Base-by-base conservation (phyloP, 2,113 vertebrate species). In the Hemibagrus wyckioides region DNA sequence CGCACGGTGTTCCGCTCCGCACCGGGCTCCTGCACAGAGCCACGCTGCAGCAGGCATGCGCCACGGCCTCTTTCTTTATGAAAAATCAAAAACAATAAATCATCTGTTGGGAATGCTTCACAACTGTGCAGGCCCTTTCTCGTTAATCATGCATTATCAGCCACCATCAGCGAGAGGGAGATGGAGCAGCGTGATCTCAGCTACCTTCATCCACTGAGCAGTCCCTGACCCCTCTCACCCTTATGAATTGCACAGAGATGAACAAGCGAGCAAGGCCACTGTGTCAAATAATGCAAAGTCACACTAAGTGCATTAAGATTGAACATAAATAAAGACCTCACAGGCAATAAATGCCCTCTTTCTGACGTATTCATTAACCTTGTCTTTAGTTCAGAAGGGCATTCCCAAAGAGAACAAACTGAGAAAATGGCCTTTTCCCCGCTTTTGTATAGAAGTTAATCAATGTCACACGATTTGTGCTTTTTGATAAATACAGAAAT, bases 81-180 rank as follows among this genome's bases (percentile, higher is more conserved):
- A 87, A 89, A 86, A 92, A 90, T 85, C 91, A 81, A 90, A 95
- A 96, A 95, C 94, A 96, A 97, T 97, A 96, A 97, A 96, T 97
- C 95, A 96, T 93, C 94, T 92, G 92, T 94, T 93, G 94, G 94
- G 94, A 94, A 96, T 94, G 92, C 94, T 95, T 94, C 93, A 94
- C 93, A 94, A 89, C 88, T 94, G 89, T 92, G 92, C 92, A 92
- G 90, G 91, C 93, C 93, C 92, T 86, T 93, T 84, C 90, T 96
- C 96, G 95, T 97, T 97, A 97, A 97, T 97, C 96, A 97, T 93
- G 95, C 88, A 86, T 96, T 96, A 97, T 97, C 96, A 94, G 94
- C 90, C 90, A 90, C 94, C 92, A 96, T 96, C 95, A 92, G 92
- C 92, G 92, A 90, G 86, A 63, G 48, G 67, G 36, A 65, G 25